phyloP scores from a whole-genome alignment of 1,140 invertebrate species.

The Mycetomoellerius zeteki region DNA sequence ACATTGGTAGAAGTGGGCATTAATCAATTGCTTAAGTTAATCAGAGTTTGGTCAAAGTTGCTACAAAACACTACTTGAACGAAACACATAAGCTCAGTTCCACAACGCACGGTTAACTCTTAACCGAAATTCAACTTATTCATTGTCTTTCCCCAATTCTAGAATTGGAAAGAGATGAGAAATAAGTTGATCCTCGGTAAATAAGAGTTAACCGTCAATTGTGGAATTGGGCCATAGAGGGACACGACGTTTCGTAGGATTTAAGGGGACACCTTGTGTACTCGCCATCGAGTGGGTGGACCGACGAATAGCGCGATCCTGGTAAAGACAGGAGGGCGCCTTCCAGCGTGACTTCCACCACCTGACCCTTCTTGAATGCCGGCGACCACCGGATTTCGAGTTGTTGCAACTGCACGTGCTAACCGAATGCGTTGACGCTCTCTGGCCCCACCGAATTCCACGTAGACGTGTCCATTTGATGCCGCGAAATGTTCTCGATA shows the following conservation, averaged over 20 bases:
- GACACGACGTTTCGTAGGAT: conserved; percentile 62
- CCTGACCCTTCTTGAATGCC: conserved; percentile 33
- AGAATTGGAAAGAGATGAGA: too few species aligned
- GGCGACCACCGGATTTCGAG: conserved; percentile 63
- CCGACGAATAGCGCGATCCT: conserved; percentile 70
- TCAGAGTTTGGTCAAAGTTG: not conserved
- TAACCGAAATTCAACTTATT: too few species aligned
- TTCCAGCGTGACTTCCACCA: conserved; percentile 77
- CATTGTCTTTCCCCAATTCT: too few species aligned
- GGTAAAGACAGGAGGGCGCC: conserved; percentile 56
- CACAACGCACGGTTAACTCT: too few species aligned
- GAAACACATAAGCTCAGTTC: too few species aligned
- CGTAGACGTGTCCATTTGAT: conserved; percentile 76
- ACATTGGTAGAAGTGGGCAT: too few species aligned
- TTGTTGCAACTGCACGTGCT: conserved; percentile 81
- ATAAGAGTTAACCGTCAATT: too few species aligned
- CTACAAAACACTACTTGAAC: not conserved
- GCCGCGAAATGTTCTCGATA: conserved; percentile 80
- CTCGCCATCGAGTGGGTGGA: conserved; percentile 84
- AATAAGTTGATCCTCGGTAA: too few species aligned
- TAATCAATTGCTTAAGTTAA: not conserved
- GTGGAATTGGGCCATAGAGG: too few species aligned
- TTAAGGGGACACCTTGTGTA: conserved; percentile 82
- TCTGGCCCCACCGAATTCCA: conserved; percentile 60
- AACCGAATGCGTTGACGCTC: conserved; percentile 76